phyloP scores from a whole-genome alignment of 2,888 invertebrate genomes.

The Tetramorium bicarinatum region DNA sequence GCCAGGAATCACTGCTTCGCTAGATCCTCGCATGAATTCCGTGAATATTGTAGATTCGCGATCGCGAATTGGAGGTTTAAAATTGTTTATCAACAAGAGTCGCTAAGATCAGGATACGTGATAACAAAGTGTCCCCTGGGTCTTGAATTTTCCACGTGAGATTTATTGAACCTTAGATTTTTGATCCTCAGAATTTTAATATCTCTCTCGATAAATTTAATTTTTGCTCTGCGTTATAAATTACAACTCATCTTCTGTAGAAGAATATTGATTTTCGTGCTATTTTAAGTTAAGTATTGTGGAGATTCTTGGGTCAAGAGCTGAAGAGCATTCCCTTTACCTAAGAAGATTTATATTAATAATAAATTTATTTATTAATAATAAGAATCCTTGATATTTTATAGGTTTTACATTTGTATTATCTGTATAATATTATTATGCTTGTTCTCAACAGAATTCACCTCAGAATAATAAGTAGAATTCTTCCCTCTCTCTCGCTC shows the following conservation, averaged over 20 bases:
- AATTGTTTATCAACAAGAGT: neutral
- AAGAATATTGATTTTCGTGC: slow-evolving; percentile 32
- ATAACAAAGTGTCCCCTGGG: neutral
- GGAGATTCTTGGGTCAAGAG: neutral
- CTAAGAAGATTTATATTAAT: slow-evolving; percentile 1
- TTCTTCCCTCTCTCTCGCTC: neutral
- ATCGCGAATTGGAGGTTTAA: neutral
- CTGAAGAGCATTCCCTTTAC: neutral
- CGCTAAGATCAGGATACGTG: neutral
- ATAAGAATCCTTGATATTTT: neutral
- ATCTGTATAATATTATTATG: slow-evolving; percentile 24
- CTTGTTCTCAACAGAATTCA: slow-evolving; percentile 14
- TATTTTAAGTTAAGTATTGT: neutral
- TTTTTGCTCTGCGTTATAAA: slow-evolving; percentile 1
- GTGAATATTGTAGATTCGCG: neutral
- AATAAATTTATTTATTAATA: slow-evolving; percentile 7
- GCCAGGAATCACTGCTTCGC: slow-evolving; percentile 4
- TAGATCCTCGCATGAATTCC: neutral
- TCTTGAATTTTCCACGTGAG: neutral
- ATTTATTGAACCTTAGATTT: neutral
- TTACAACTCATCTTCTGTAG: slow-evolving; percentile 8
- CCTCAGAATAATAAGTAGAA: slow-evolving; percentile 36
- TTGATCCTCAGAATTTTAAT: neutral
- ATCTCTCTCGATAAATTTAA: slow-evolving; percentile 10
- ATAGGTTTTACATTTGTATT: neutral